Base-by-base conservation (phyloP, 2,113 vertebrate genomes). In the Prionailurus bengalensis region DNA sequence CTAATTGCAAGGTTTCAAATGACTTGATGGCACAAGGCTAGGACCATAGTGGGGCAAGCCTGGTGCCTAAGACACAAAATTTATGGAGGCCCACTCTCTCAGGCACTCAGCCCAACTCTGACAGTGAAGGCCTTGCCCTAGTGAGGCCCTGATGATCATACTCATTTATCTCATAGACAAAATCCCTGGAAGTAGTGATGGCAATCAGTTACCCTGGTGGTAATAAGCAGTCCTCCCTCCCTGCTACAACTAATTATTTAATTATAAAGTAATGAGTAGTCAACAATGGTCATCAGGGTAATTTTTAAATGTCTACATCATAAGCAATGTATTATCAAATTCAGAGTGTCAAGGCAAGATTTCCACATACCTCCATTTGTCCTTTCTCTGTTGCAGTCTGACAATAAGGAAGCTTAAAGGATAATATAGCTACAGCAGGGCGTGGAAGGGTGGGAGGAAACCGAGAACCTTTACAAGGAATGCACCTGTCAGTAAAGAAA, bases 361-460 rank as follows among this genome's bases (percentile, higher is more conserved):
- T 76, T 70, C 92, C 96, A 97, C 98, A 21, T 99, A 99, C 99
- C 99, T 99, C 99, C 99, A 99, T 99, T 97, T 99, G 99, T 11
- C 99, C 99, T 96, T 99, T 99, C 97, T 99, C 99, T 61, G 99
- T 99, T 93, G 98, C 42, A 73, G 97, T 99, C 98, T 99, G 99
- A 96, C 99, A 99, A 86, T 99, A 99, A 8, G 99, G 99, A 88
- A 99, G 99, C 36, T 99, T 98, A 97, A 99, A 99, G 74, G 99
- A 97, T 90, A 99, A 98, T 96, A 99, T 97, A 27, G 99, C 99
- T 70, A 99, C 99, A 0, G 99, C 99, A 3, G 99, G 99, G 16
- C 99, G 99, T 51, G 99, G 99, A 39, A 99, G 99, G 0, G 99
- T 99, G 25, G 99, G 99, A 31, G 99, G 99, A 90, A 99, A 99